phyloP scores from a whole-genome alignment of 2,888 invertebrate genomes.

The Drosophila affinis region DNA sequence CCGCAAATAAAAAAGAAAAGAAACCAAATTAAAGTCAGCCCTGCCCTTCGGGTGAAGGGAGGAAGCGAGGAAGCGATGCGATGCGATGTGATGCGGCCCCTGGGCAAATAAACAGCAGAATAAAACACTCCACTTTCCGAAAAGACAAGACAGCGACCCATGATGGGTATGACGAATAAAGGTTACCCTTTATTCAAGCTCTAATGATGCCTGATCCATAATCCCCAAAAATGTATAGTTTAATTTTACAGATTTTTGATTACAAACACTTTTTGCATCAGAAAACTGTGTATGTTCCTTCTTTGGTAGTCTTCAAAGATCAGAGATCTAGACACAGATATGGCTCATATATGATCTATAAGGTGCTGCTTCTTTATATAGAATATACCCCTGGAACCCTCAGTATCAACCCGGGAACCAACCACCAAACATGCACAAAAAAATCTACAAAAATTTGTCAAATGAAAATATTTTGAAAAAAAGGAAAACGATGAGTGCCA shows the following conservation, averaged over 20 bases:
- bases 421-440: no score
- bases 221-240: no score
- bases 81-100: conserved; percentile 28
- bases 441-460: conserved; percentile 64
- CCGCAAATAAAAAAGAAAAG: conserved; percentile 31
- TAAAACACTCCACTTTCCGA: conserved; percentile 22
- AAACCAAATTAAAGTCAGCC: conserved; percentile 68
- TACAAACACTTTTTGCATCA: no score
- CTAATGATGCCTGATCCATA: no score
- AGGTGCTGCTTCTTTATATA: no score
- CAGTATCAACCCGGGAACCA: no score
- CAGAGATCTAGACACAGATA: no score
- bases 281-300: no score
- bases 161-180: not conserved
- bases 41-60: conserved; percentile 1
- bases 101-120: conserved; percentile 68
- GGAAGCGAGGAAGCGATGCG: not conserved
- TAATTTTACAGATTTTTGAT: no score
- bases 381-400: no score
- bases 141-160: not conserved
- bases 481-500: conserved; percentile 38
- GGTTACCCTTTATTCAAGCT: not conserved
- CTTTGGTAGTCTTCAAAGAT: no score
- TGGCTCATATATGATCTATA: no score
- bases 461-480: conserved; percentile 71